phyloP scores from a whole-genome alignment of 2,888 invertebrate genomes.

The Apamea anceps region DNA sequence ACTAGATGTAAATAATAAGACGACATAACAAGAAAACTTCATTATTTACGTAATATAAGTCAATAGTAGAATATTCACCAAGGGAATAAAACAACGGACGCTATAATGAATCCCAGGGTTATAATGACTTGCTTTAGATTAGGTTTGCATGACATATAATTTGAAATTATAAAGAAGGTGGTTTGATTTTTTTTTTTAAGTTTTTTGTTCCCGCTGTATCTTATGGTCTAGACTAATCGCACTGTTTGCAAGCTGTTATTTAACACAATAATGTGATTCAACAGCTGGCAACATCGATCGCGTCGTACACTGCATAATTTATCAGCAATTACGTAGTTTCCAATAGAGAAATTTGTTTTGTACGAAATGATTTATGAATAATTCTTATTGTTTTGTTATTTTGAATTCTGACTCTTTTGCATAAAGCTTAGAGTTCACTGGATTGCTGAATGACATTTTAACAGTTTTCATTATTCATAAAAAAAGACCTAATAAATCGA shows the following conservation, averaged over 20 bases:
- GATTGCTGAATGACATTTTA: too few relatives aligned
- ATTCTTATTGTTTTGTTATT: background rate
- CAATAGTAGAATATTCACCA: background rate
- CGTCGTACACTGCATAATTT: background rate
- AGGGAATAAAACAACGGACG: background rate
- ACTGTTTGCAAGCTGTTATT: background rate
- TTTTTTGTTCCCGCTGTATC: background rate
- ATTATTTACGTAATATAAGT: background rate
- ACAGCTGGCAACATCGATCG: constrained; percentile 44
- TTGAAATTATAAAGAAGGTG: too few relatives aligned
- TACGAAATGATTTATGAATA: background rate
- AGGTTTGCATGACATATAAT: too few relatives aligned
- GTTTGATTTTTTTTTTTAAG: background rate
- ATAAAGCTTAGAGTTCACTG: too few relatives aligned
- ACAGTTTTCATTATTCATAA: background rate
- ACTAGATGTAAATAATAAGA: too few relatives aligned
- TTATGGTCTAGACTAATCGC: background rate
- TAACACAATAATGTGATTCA: constrained; percentile 14
- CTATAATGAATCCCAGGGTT: background rate
- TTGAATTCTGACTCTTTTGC: background rate
- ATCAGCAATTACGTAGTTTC: background rate
- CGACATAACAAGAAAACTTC: too few relatives aligned
- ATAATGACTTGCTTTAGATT: background rate
- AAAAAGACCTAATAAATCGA: too few relatives aligned
- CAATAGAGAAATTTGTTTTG: background rate